Evolutionary conservation across 2,888 invertebrate genomes (phyloP), one percentile per base, ranked within the genome.

Genomic region (Agriopis marginaria): DNA sequence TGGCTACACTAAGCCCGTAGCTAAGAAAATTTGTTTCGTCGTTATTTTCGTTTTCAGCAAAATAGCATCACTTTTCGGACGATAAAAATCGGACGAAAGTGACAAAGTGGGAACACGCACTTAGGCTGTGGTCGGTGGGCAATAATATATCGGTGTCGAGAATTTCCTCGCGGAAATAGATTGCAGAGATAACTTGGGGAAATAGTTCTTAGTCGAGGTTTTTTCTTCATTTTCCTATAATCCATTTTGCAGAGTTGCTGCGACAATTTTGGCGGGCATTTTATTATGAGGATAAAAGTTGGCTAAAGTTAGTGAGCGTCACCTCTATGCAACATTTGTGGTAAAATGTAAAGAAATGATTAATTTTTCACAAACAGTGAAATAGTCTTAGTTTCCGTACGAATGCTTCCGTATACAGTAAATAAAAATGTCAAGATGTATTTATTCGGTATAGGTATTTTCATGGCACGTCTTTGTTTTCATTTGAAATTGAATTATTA

Each of bases 101-200:
- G 61, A 56, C 55, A 42, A 45, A 63, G 44, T 68, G 58, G 54
- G 23, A 68, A 64, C 60, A 61, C 23, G 62, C 60, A 82, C 75
- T 80, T 70, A 63, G 64, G 74, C 72, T 49, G 72, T 72, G 71
- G 72, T 67, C 66, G 59, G 50, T 65, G 62, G 68, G 54, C 63
- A 70, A 69, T 74, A 74, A 75, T 74, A 73, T 74, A 69, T 74
- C 58, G 70, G 73, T 70, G 66, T 67, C 70, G 63, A 42, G 67
- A 65, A 51, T 62, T 55, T 64, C 51, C 53, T 56, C 44, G 58
- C 51, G 66, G 58, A 70, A 70, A 70, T 70, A 63, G 66, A 70
- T 63, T 54, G 66, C 44, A 49, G 7, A 60, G 63, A 70, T 70
- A 70, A 70, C 65, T 66, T 53, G 51, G 62, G 42, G 50, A 60